Base-by-base conservation (phyloP, 2,888 invertebrate species). In the Leucoptera coffeella region DNA sequence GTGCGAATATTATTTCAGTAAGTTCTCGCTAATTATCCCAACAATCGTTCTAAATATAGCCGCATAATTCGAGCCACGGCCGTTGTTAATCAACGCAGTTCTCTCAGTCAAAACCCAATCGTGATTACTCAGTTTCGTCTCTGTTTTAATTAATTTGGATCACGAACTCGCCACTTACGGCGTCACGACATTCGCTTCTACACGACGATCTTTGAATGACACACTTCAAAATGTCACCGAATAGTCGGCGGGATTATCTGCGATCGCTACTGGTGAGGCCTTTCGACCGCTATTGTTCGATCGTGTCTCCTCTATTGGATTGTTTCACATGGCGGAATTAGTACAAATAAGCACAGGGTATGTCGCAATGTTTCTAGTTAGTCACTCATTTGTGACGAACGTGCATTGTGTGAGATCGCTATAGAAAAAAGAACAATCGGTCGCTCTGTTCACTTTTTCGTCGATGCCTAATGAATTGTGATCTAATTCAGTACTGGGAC, bases 71-170 rank as follows among this genome's bases (percentile, higher is more conserved):
- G n/a, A n/a, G n/a, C n/a, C n/a, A n/a, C n/a, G n/a, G n/a, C n/a
- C n/a, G n/a, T n/a, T n/a, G n/a, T n/a, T n/a, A n/a, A n/a, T n/a
- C 64, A 62, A 56, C 35, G 39, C 37, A 43, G 58, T 45, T 39
- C 44, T 41, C 39, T 43, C 38, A 50, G 40, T 38, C 37, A 39
- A 40, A 47, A 13, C 39, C 41, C 50, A 54, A 64, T 65, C 69
- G 62, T 59, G 69, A 65, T 67, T 57, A 51, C 56, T 51, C 46
- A 54, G 58, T 60, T 61, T 62, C 59, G 62, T 62, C 55, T 64
- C 50, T 45, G 60, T 59, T 65, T 67, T 69, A 69, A 69, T 69
- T 69, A 69, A 69, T 69, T 67, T 67, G 61, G 62, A 59, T 64
- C 69, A 69, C 69, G 69, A 69, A 54, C 53, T 62, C 60, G 57